These are phyloP conservation scores for Lamellibrachia luymesi DNA, from an alignment of 1,140 invertebrate genomes.

Conservation along the genomic window DNA sequence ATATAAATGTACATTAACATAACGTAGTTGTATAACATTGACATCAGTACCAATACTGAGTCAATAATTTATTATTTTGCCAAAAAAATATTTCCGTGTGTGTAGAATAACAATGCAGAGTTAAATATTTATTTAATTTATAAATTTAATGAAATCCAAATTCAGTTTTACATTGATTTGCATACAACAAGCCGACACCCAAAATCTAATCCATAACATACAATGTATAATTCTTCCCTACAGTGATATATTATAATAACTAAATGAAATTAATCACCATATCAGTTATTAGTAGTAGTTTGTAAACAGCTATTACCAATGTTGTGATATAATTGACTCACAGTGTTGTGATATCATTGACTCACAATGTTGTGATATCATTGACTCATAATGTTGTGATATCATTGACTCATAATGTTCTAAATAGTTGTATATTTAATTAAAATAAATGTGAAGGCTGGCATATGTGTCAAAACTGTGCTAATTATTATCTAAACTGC, in stretches of 20 bases:
- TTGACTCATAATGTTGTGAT: too few species aligned
- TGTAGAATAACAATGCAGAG: not conserved
- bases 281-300: not conserved
- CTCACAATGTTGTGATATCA: too few species aligned
- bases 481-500: too few species aligned
- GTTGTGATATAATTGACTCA: too few species aligned
- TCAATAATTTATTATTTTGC: too few species aligned
- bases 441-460: too few species aligned
- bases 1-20: not conserved
- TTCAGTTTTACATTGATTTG: not conserved
- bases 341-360: too few species aligned
- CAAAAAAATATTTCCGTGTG: not conserved
- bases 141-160: not conserved
- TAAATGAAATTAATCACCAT: not conserved
- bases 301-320: not conserved
- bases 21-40: not conserved
- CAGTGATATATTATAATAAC: not conserved
- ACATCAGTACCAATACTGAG: not conserved
- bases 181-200: not conserved
- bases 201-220: not conserved
- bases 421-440: too few species aligned
- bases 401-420: too few species aligned
- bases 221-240: too few species aligned
- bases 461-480: too few species aligned
- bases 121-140: not conserved